These are phyloP conservation scores for Heliconius eleuchia DNA, from an alignment of 1,140 invertebrate species.

Conservation along the genomic window DNA sequence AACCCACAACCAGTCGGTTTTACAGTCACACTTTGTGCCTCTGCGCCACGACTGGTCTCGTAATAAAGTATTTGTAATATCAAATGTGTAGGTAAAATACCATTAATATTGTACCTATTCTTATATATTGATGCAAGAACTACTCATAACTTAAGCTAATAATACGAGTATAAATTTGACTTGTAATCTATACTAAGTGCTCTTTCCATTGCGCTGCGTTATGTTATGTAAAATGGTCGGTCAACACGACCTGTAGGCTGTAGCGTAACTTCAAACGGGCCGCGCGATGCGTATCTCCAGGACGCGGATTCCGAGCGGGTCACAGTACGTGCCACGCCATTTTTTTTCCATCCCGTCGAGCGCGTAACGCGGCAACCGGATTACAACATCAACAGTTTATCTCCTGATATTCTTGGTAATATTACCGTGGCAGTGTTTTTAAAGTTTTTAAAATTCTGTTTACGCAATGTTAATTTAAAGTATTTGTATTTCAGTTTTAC, in stretches of 20 bases:
- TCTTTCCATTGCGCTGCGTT: not conserved
- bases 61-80: too few species aligned
- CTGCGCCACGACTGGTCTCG: too few species aligned
- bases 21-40: too few species aligned
- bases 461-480: not conserved
- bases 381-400: conserved; percentile 26
- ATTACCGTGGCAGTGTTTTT: not conserved
- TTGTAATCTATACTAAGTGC: not conserved
- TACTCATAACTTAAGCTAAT: not conserved
- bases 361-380: conserved; percentile 43
- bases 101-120: not conserved
- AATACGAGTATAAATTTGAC: too few species aligned
- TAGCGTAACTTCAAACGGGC: conserved; percentile 43
- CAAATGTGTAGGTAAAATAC: not conserved
- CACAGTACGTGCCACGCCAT: conserved; percentile 27
- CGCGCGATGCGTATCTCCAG: conserved; percentile 39
- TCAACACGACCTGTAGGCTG: conserved; percentile 16
- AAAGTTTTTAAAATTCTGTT: not conserved
- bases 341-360: conserved; percentile 28
- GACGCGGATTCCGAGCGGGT: conserved; percentile 41
- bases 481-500: not conserved
- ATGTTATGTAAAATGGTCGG: conserved; percentile 7
- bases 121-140: not conserved
- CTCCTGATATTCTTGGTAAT: conserved; percentile 12
- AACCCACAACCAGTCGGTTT: too few species aligned